Evolutionary conservation across 2,113 vertebrate species (phyloP), one percentile per base, ranked within the genome.

Genomic region (Pseudopipra pipra): DNA sequence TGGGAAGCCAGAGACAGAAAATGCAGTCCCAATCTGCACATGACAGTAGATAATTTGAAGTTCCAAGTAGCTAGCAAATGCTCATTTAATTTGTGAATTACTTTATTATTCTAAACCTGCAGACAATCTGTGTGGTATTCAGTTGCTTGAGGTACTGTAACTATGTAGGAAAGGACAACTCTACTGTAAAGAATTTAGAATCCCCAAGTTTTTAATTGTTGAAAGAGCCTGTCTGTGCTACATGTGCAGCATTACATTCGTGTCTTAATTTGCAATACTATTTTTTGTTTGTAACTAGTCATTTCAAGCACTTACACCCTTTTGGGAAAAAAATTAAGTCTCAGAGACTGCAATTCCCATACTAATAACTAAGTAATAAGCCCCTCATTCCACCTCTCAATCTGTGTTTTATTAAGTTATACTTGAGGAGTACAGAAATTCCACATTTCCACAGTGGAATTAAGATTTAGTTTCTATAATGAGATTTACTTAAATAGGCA

Each of bases 371-470:
- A 51, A 52, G 46, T 63, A 87, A 90, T 59, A 22, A 78, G 14
- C 5, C 4, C 4, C 5, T 20, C 2, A 1, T 28, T 46, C 8
- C 2, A 7, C 0, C 2, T 78, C 25, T 27, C 46, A 68, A 14
- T 80, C 9, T 39, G 4, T 73, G 16, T 83, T 90, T 85, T 85
- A 31, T 41, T 44, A 77, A 74, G 41, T 59, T 85, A 24, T 21
- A 51, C 22, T 49, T 61, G 39, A 77, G 54, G 78, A 87, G 37
- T 90, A 46, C 5, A 71, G 43, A 71, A 49, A 78, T 85, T 75
- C 14, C 20, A 28, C 5, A 2, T 83, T 93, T 80, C 59, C 31
- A 14, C 27, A 23, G 8, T 11, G 80, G 39, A 90, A 72, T 76
- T 86, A 44, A 72, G 11, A 24, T 79, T 52, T 41, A 3, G 0